phyloP scores from a whole-genome alignment of 2,797 vertebrate genomes.

The Melanotaenia boesemani region DNA sequence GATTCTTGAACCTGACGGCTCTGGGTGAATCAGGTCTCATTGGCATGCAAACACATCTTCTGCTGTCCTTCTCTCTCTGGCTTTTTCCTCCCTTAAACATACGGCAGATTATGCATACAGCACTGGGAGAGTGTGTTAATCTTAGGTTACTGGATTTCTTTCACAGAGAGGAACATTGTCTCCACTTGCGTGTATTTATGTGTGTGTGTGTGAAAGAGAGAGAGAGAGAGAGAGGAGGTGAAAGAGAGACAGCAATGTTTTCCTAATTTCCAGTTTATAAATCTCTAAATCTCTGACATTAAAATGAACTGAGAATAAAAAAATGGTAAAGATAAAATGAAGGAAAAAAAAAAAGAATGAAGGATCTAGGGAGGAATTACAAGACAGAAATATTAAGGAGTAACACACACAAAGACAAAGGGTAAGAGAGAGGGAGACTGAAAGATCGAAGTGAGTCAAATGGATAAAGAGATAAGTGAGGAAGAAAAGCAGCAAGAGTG shows the following conservation, averaged over 20 bases:
- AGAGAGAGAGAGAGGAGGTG: no score
- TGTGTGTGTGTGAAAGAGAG: not conserved
- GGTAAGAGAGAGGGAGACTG: slow-evolving; percentile 1
- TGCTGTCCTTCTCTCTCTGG: slow-evolving; percentile 21
- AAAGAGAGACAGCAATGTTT: slow-evolving; percentile 3
- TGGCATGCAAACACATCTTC: slow-evolving; percentile 68
- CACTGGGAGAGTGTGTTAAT: slow-evolving; percentile 52
- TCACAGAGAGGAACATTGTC: slow-evolving; percentile 24
- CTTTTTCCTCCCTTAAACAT: slow-evolving; percentile 7
- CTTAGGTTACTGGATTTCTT: slow-evolving; percentile 44
- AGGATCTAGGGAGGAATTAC: slow-evolving; percentile 1
- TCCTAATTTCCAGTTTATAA: slow-evolving; percentile 20
- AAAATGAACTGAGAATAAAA: not conserved
- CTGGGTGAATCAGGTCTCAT: slow-evolving; percentile 62
- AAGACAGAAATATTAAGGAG: slow-evolving; percentile 12
- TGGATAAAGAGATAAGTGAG: slow-evolving; percentile 37
- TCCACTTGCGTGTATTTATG: not conserved
- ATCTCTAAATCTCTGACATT: slow-evolving; percentile 5
- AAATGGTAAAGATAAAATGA: not conserved
- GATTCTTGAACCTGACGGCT: slow-evolving; percentile 54
- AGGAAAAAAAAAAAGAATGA: slow-evolving; percentile 6
- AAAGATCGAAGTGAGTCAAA: slow-evolving; percentile 31
- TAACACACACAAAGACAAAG: slow-evolving; percentile 3
- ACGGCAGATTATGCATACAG: slow-evolving; percentile 52
- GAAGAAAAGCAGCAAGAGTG: slow-evolving; percentile 26